These are phyloP conservation scores for Ochropacha duplaris DNA, from an alignment of 2,888 invertebrate genomes.

Conservation along the genomic window DNA sequence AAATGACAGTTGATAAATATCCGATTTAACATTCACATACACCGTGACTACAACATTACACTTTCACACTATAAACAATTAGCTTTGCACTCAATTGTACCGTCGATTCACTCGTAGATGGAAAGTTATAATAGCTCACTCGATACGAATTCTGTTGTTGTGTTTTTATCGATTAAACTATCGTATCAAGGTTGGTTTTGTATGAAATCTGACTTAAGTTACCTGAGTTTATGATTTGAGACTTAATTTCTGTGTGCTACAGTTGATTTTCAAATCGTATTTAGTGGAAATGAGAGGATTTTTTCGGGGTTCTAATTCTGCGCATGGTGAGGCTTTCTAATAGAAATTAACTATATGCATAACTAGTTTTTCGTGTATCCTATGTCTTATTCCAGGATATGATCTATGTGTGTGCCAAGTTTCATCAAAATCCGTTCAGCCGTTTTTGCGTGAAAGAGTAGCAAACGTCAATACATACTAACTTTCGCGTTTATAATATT, in stretches of 20 bases:
- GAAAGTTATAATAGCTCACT: background rate
- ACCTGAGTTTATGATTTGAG: background rate
- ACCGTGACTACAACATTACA: background rate
- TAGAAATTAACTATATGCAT: too few species aligned
- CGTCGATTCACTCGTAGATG: background rate
- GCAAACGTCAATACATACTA: too few species aligned
- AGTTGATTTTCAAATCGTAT: background rate
- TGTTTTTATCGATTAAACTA: constrained; percentile 2
- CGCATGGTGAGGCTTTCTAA: background rate
- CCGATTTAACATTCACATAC: background rate
- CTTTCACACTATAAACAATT: constrained; percentile 4
- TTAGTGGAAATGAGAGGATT: background rate
- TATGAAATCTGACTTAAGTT: background rate
- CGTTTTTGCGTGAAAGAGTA: too few species aligned
- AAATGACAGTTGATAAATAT: background rate
- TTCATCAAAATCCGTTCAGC: too few species aligned
- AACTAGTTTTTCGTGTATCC: too few species aligned
- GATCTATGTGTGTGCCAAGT: too few species aligned
- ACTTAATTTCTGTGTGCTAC: background rate
- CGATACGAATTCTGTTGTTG: background rate
- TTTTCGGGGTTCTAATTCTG: background rate
- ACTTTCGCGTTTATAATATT: too few species aligned
- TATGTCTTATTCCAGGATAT: too few species aligned
- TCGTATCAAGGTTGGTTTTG: constrained; percentile 1
- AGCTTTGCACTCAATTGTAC: background rate